Conservation (phyloP, 2,113 vertebrate species). For the Aplodontia rufa region DNA sequence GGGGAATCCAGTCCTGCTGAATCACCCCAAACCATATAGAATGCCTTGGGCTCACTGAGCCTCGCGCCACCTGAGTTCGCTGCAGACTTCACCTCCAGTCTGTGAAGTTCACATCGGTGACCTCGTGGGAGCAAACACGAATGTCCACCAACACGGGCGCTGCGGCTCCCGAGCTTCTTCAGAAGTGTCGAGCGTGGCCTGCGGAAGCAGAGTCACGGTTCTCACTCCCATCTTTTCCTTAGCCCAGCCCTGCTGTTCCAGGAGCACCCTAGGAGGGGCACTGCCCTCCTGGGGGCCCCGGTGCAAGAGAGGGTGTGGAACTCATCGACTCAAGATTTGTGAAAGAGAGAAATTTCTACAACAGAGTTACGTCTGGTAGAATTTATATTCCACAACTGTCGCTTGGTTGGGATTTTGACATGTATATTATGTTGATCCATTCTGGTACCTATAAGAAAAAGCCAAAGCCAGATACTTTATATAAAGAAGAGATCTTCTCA, state of each 20-base stretch:
- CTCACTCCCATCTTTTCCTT: not conserved
- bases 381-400: accelerated
- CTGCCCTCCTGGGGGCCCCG: too few relatives aligned
- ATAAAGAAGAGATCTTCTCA: not conserved
- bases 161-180: too few relatives aligned
- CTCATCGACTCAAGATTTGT: not conserved
- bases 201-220: not conserved
- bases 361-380: too few relatives aligned
- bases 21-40: not conserved
- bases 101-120: not conserved
- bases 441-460: not conserved
- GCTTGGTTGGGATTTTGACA: not conserved
- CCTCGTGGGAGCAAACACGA: not conserved
- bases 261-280: not conserved
- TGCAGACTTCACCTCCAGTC: not conserved
- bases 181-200: not conserved
- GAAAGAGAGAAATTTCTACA: not conserved
- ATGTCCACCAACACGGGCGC: not conserved
- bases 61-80: not conserved
- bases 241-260: not conserved
- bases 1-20: not conserved
- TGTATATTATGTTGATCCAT: not conserved
- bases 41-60: not conserved
- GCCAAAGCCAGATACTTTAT: not conserved
- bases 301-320: not conserved